These are phyloP conservation scores for Diabrotica virgifera DNA, from an alignment of 1,140 invertebrate genomes.

Conservation along the genomic window DNA sequence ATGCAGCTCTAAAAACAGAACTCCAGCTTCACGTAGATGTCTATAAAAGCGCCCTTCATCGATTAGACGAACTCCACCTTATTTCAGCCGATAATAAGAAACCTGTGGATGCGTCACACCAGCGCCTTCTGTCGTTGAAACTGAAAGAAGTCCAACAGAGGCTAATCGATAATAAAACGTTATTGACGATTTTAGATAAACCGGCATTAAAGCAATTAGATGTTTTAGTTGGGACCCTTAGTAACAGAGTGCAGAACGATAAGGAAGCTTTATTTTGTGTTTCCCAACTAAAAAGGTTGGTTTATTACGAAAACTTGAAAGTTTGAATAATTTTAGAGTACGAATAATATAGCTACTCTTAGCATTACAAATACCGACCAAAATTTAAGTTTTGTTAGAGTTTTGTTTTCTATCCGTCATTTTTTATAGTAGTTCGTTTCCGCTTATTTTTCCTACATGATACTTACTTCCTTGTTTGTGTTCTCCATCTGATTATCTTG, in stretches of 20 bases:
- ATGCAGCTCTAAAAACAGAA: slow-evolving; percentile 74
- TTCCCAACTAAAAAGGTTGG: slow-evolving; percentile 57
- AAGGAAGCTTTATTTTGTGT: slow-evolving; percentile 66
- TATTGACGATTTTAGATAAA: slow-evolving; percentile 82
- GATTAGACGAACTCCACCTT: slow-evolving; percentile 75
- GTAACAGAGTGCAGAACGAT: slow-evolving; percentile 64
- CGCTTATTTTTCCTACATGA: too few species aligned
- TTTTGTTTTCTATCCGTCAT: too few species aligned
- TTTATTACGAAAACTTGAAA: too few species aligned
- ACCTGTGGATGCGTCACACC: slow-evolving; percentile 84
- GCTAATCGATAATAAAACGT: slow-evolving; percentile 87
- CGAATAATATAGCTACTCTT: too few species aligned
- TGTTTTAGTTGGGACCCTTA: slow-evolving; percentile 57
- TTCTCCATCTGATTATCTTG: too few species aligned
- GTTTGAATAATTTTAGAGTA: too few species aligned
- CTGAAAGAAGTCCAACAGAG: slow-evolving; percentile 80
- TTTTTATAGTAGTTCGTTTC: too few species aligned
- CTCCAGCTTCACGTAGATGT: slow-evolving; percentile 79
- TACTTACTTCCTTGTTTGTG: too few species aligned
- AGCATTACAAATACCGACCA: too few species aligned
- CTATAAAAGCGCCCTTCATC: slow-evolving; percentile 84
- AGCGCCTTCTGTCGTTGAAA: slow-evolving; percentile 78
- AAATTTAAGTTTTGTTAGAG: too few species aligned
- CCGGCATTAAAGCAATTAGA: slow-evolving; percentile 57
- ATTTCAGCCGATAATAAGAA: slow-evolving; percentile 69